Base-by-base conservation (phyloP, 2,888 invertebrate species). In the Asteroscopus sphinx region DNA sequence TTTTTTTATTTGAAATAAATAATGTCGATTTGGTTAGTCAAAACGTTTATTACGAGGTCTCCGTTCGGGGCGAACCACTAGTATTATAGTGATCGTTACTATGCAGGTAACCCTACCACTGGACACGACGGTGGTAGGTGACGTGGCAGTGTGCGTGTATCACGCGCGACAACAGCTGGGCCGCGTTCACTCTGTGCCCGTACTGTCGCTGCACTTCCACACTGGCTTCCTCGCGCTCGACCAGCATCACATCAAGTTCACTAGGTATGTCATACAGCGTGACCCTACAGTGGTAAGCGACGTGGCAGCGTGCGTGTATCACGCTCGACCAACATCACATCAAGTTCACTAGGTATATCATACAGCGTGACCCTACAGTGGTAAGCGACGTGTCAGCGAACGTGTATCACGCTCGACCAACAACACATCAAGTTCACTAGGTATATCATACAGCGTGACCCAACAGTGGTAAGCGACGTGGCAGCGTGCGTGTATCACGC, bases 121-220 rank as follows among this genome's bases (percentile, higher is more conserved):
- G 46, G 97, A 97, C 84, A 95, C 96, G 17, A 96, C 96, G 0
- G 97, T 98, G 12, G 95, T 95, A 42, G 99, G 99, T 0, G 99
- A 99, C 89, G 96, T 99, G 42, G 96, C 97, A 4, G 90, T 99
- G 36, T 94, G 96, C 25, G 95, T 98, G 35, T 97, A 96, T 82
- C 98, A 98, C 91, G 98, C 98, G 1, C 95, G 99, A 0, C 98
- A 98, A 81, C 97, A 98, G 60, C 96, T 98, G 79, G 97, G 97
- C 13, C 96, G 97, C 45, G 96, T 96, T 5, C 97, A 97, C 41
- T 96, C 97, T 61, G 97, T 98, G 72, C 97, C 97, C 85, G 97
- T 99, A 79, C 96, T 98, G 47, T 97, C 98, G 76, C 90, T 98
- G 36, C 97, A 98, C 90, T 96, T 99, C 79, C 97, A 99, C 87